Conservation (phyloP, 35 echinoderm and acorn worm genomes). For the Lytechinus pictus region DNA sequence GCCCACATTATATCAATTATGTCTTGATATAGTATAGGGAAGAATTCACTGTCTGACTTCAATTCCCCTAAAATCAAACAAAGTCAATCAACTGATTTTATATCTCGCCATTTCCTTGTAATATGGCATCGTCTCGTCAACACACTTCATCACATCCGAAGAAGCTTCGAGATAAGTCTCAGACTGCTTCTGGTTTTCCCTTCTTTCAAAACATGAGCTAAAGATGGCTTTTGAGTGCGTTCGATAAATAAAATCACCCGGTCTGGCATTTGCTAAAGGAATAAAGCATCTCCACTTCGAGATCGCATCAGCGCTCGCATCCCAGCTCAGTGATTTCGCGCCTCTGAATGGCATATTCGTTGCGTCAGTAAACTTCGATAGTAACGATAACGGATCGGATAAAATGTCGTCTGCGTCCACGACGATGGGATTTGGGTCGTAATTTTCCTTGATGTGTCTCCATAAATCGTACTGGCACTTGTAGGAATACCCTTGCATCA, state of each 20-base stretch:
- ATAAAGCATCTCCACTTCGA: constrained; percentile 43
- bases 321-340: constrained; percentile 20
- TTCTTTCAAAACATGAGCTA: neutral
- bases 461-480: constrained; percentile 63
- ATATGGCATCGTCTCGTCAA: neutral
- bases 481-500: constrained; percentile 38
- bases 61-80: too few relatives aligned
- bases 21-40: too few relatives aligned
- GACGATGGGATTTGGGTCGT: constrained; percentile 54
- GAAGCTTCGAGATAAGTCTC: neutral
- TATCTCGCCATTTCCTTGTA: constrained; percentile 29
- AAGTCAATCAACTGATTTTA: neutral
- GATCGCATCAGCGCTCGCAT: constrained; percentile 21
- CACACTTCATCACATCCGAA: neutral
- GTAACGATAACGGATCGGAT: constrained; percentile 34
- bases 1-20: too few relatives aligned
- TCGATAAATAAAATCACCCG: neutral
- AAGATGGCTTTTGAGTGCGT: neutral
- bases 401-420: constrained; percentile 63
- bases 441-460: constrained; percentile 54
- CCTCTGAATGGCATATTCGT: constrained; percentile 56
- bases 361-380: constrained; percentile 64
- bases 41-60: too few relatives aligned
- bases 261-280: neutral
- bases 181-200: neutral